phyloP scores from a whole-genome alignment of 2,888 invertebrate species.

The Metopia argyrocephala region DNA sequence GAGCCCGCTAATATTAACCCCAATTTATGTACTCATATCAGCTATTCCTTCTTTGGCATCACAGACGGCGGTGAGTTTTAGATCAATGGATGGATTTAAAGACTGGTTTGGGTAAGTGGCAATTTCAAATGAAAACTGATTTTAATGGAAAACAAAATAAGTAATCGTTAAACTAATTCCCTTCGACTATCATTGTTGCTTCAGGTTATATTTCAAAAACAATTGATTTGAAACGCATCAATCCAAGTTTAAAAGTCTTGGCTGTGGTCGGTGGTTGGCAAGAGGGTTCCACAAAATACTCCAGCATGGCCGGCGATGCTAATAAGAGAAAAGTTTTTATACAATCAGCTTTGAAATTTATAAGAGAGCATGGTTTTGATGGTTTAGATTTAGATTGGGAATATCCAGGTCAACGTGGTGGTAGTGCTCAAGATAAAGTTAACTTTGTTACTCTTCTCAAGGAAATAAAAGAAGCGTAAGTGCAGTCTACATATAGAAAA shows the following conservation, averaged over 20 bases:
- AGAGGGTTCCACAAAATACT: constrained; percentile 92
- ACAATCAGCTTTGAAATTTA: too few species aligned
- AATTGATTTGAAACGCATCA: constrained; percentile 68
- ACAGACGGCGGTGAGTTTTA: constrained; percentile 66
- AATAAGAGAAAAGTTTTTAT: too few species aligned
- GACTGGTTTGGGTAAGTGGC: constrained; percentile 21
- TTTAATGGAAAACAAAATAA: background rate
- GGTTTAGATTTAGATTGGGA: too few species aligned
- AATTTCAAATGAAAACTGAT: background rate
- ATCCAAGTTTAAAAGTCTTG: constrained; percentile 82
- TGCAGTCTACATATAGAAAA: too few species aligned
- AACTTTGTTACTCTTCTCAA: too few species aligned
- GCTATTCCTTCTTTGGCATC: constrained; percentile 72
- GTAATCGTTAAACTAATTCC: background rate
- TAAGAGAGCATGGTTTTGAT: too few species aligned
- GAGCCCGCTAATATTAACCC: constrained; percentile 68
- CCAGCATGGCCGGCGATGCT: too few species aligned
- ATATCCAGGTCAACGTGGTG: constrained; percentile 76
- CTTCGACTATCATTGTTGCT: too few species aligned
- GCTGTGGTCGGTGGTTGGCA: constrained; percentile 96
- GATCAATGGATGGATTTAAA: constrained; percentile 68
- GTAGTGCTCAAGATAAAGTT: constrained; percentile 65
- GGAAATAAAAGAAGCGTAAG: too few species aligned
- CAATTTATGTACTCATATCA: constrained; percentile 69
- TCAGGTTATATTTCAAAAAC: too few species aligned